Evolutionary conservation across 1,140 invertebrate genomes (phyloP).

Genomic region (Ectropis grisescens): DNA sequence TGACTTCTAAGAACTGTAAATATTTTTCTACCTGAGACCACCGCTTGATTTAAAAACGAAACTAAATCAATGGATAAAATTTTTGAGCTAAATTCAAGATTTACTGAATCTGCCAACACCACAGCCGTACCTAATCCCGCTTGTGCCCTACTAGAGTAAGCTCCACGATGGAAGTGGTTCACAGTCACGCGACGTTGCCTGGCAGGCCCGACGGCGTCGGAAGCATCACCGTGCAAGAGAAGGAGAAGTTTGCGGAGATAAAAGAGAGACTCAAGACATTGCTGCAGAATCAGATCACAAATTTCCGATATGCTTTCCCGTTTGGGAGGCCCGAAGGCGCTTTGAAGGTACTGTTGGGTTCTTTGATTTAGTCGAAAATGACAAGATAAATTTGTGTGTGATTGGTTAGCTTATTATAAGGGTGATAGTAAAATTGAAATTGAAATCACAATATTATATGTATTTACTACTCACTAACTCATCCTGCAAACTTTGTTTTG

Average conservation of each 20-base stretch:
- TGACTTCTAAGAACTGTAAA: no score
- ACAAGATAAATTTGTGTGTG: neutral
- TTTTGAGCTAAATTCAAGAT: no score
- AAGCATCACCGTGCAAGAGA: conserved; percentile 97
- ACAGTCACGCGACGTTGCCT: conserved; percentile 66
- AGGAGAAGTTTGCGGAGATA: conserved; percentile 97
- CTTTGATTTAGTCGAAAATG: conserved; percentile 1
- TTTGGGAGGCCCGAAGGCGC: conserved; percentile 98
- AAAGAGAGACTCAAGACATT: conserved; percentile 94
- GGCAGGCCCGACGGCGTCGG: conserved; percentile 97
- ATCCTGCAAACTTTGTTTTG: no score
- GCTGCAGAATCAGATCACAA: conserved; percentile 98
- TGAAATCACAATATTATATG: no score
- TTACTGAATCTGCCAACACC: conserved; percentile 23
- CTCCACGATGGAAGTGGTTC: conserved; percentile 49
- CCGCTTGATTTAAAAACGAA: no score
- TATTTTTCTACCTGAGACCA: no score
- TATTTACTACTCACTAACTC: no score
- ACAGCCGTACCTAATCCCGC: conserved; percentile 39
- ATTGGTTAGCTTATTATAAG: no score
- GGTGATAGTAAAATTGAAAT: no score
- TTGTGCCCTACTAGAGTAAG: conserved; percentile 64
- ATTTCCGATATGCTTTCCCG: conserved; percentile 98
- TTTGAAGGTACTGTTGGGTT: conserved; percentile 87
- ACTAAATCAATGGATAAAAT: no score